A percentile compares a stretch with the other conserved stretches of the same genome.
These are phyloP conservation scores for Heterochromis multidens DNA, from an alignment of 2,113 vertebrate species.

Conservation along the genomic window DNA sequence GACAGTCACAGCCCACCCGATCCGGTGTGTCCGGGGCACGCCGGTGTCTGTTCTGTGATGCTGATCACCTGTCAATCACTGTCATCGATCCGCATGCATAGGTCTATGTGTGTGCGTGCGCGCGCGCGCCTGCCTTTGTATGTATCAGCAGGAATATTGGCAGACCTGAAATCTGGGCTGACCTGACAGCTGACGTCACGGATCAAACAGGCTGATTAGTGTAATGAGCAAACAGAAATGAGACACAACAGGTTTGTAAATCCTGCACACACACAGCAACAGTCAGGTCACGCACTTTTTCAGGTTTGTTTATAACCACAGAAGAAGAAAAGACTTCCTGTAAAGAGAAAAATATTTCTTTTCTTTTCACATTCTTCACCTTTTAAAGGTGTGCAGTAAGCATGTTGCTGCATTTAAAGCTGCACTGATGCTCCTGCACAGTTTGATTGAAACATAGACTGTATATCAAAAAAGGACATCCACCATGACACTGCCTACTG, in stretches of 20 bases:
- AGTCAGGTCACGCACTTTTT: background rate
- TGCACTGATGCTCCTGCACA: background rate
- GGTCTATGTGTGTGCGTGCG: background rate
- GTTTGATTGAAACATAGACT: background rate
- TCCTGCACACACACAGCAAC: background rate
- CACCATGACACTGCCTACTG: background rate
- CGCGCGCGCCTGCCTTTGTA: background rate
- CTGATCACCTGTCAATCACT: conserved; percentile 31
- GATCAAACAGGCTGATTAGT: conserved; percentile 4
- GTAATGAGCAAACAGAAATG: background rate
- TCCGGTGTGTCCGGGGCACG: too few species aligned
- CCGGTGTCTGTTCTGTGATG: background rate
- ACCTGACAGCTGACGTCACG: conserved; percentile 36
- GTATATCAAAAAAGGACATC: background rate
- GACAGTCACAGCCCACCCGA: background rate
- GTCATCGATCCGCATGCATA: background rate
- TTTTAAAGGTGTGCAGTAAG: background rate
- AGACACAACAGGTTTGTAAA: background rate
- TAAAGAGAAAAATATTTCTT: background rate
- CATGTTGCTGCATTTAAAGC: background rate
- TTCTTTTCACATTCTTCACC: background rate
- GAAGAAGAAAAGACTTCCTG: background rate
- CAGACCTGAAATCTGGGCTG: background rate
- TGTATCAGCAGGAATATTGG: background rate
- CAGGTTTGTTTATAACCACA: background rate